phyloP scores from a whole-genome alignment of 2,113 vertebrate species.

The Plecturocebus donacophilus region DNA sequence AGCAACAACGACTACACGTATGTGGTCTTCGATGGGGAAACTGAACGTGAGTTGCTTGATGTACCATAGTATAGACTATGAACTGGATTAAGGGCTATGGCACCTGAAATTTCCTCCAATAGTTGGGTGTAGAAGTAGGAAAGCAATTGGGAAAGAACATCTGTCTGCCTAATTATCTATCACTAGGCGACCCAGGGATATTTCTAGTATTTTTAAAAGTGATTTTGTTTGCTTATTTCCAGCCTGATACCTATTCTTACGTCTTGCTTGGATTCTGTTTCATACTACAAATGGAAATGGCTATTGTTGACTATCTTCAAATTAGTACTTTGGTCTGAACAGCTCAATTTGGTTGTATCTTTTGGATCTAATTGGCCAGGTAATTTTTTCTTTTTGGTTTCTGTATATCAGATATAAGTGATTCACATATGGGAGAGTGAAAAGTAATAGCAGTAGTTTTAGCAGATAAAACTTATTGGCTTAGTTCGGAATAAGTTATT shows the following conservation, averaged over 20 bases:
- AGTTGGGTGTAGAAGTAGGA: background rate
- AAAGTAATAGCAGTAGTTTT: background rate
- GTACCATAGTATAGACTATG: background rate
- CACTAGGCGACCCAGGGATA: background rate
- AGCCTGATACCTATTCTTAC: background rate
- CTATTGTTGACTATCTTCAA: background rate
- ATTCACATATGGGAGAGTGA: background rate
- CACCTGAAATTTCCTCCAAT: background rate
- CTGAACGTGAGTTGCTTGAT: background rate
- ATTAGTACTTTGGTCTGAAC: background rate
- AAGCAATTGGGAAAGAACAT: background rate
- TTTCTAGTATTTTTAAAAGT: slow-evolving; percentile 2
- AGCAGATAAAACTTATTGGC: background rate
- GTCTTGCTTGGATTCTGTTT: background rate
- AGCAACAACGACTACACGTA: background rate
- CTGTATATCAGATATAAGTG: background rate
- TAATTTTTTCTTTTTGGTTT: background rate
- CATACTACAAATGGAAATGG: background rate
- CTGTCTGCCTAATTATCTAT: slow-evolving; percentile 18
- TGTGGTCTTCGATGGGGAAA: background rate
- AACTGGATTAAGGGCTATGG: background rate
- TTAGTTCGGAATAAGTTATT: slow-evolving; percentile 7
- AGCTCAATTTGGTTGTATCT: background rate
- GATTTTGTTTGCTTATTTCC: background rate
- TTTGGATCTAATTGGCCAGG: background rate